Conservation (phyloP, 2,797 vertebrate genomes). For the Adrianichthys oophorus region DNA sequence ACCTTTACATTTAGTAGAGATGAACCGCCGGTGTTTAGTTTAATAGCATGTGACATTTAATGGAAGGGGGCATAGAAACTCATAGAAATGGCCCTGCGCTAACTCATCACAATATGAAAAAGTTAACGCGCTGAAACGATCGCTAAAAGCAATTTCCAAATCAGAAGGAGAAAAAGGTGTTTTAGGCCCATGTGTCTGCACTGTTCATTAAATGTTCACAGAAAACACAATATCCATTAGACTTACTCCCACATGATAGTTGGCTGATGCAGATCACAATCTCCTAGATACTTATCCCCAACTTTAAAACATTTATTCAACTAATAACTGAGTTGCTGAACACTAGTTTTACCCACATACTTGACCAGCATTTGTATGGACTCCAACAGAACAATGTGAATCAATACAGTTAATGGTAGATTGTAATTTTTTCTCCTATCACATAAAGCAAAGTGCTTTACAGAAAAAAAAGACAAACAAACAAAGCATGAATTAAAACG, state of each 20-base stretch:
- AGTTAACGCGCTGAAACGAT: conserved; percentile 24
- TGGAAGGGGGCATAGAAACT: conserved; percentile 34
- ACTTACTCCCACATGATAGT: not conserved
- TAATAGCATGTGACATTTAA: conserved; percentile 44
- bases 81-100: conserved; percentile 22
- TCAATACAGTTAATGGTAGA: too few relatives aligned
- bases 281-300: too few relatives aligned
- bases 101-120: conserved; percentile 35
- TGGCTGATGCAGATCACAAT: not conserved
- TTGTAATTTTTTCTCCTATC: too few relatives aligned
- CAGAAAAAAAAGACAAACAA: too few relatives aligned
- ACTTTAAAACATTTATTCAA: too few relatives aligned
- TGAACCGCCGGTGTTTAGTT: conserved; percentile 19
- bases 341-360: too few relatives aligned
- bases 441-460: too few relatives aligned
- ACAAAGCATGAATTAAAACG: too few relatives aligned
- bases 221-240: conserved; percentile 4
- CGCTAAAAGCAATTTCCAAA: conserved; percentile 13
- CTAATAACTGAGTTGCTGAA: too few relatives aligned
- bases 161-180: not conserved
- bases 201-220: not conserved
- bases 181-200: conserved; percentile 1
- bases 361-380: too few relatives aligned
- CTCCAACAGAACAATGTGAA: too few relatives aligned
- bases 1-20: too few relatives aligned